Evolutionary conservation across 1,140 invertebrate genomes (phyloP).

Genomic region (Theocolax elegans): DNA sequence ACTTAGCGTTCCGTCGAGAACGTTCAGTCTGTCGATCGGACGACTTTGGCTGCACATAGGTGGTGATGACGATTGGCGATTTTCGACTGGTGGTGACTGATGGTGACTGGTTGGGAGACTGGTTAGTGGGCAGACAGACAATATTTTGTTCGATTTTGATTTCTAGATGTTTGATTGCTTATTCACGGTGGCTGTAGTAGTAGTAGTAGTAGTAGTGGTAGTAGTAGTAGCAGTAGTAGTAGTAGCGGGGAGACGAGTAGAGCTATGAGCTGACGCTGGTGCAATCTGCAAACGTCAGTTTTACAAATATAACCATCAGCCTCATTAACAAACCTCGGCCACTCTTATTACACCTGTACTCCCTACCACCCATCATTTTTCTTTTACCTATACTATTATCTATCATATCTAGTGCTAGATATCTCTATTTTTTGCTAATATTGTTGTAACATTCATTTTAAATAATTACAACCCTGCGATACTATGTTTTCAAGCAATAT

Average conservation of each 20-base stretch:
- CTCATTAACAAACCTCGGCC: conserved; percentile 24
- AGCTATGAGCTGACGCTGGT: conserved; percentile 67
- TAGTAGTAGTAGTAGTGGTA: conserved; percentile 53
- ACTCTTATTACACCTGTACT: conserved; percentile 15
- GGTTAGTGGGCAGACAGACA: conserved; percentile 68
- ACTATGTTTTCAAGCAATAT: too few relatives aligned
- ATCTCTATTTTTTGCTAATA: too few relatives aligned
- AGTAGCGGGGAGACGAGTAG: conserved; percentile 67
- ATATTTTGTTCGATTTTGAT: conserved; percentile 62
- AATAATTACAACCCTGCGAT: too few relatives aligned
- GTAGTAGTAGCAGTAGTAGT: conserved; percentile 64
- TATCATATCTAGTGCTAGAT: too few relatives aligned
- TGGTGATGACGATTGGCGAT: conserved; percentile 51
- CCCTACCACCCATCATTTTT: conserved; percentile 5
- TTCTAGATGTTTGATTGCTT: conserved; percentile 56
- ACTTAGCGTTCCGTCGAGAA: conserved; percentile 51
- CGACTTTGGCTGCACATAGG: conserved; percentile 53
- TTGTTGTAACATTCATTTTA: too few relatives aligned
- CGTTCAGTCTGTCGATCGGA: conserved; percentile 62
- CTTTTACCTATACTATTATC: not conserved
- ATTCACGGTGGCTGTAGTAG: conserved; percentile 67
- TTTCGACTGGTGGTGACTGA: conserved; percentile 62
- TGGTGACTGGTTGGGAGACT: conserved; percentile 64
- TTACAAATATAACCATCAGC: conserved; percentile 62
- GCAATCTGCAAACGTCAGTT: conserved; percentile 69